These are phyloP conservation scores for Conistra vaccinii DNA, from an alignment of 2,888 invertebrate genomes.

Conservation along the genomic window DNA sequence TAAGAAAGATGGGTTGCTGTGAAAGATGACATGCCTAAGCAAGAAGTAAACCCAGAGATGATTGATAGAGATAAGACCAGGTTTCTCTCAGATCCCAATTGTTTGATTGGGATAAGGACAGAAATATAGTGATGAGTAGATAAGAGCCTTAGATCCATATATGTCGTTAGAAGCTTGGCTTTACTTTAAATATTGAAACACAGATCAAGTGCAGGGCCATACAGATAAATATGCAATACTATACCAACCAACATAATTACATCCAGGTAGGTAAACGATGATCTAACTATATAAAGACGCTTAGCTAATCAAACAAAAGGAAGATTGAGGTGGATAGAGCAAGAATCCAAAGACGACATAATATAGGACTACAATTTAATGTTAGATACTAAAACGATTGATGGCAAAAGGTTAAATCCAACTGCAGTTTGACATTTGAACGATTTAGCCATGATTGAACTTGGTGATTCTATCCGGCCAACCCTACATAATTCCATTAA, in stretches of 20 bases:
- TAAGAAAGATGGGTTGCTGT: neutral
- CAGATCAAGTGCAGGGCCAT: neutral
- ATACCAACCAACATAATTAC: no score
- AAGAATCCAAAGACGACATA: neutral
- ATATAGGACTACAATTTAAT: neutral
- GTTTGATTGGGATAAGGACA: neutral
- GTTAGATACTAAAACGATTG: neutral
- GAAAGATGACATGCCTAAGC: neutral
- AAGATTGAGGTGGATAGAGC: neutral
- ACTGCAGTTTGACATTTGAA: neutral
- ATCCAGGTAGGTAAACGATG: neutral
- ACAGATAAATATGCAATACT: neutral
- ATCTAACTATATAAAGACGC: neutral
- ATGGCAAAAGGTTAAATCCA: neutral
- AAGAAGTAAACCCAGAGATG: neutral
- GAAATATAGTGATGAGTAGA: neutral
- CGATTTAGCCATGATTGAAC: neutral
- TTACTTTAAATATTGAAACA: neutral
- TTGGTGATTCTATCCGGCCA: slow-evolving; percentile 37
- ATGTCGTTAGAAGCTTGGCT: neutral
- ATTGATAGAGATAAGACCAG: neutral
- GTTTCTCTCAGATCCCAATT: neutral
- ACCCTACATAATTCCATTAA: slow-evolving; percentile 56
- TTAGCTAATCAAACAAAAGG: no score
- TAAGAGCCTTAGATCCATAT: neutral